Evolutionary conservation across 2,888 invertebrate species (phyloP).

Genomic region (Thereva unica): DNA sequence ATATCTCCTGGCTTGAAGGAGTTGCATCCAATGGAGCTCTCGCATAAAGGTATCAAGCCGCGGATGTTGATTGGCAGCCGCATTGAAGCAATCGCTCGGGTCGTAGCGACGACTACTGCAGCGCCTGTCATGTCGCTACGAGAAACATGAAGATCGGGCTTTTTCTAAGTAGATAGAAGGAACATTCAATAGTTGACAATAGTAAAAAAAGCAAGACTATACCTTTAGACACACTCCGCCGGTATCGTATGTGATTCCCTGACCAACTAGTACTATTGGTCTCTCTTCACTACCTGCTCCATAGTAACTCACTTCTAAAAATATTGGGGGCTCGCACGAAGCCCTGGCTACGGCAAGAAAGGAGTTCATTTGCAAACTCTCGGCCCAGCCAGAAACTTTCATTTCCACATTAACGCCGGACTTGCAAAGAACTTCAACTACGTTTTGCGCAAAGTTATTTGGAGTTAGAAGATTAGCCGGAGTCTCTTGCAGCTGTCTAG

Average conservation of each 20-base stretch:
- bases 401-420: slow-evolving; percentile 53
- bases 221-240: slow-evolving; percentile 75
- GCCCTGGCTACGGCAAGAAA: slow-evolving; percentile 77
- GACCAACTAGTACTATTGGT: slow-evolving; percentile 76
- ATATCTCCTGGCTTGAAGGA: slow-evolving; percentile 80
- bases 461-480: slow-evolving; percentile 82
- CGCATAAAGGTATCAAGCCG: slow-evolving; percentile 76
- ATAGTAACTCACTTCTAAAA: slow-evolving; percentile 76
- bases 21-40: slow-evolving; percentile 76
- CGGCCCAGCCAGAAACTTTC: slow-evolving; percentile 69
- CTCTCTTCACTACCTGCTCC: slow-evolving; percentile 65
- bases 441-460: slow-evolving; percentile 73
- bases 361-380: slow-evolving; percentile 77
- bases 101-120: slow-evolving; percentile 72
- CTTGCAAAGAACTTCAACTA: slow-evolving; percentile 54
- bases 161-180: slow-evolving; percentile 1
- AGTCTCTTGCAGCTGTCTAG: slow-evolving; percentile 76
- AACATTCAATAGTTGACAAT: background rate
- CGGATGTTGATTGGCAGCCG: slow-evolving; percentile 72
- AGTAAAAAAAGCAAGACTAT: background rate
- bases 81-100: slow-evolving; percentile 70
- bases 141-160: slow-evolving; percentile 69
- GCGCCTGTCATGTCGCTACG: slow-evolving; percentile 85
- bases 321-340: slow-evolving; percentile 77
- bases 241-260: slow-evolving; percentile 69